Evolutionary conservation across 2,888 invertebrate genomes (phyloP), one percentile per base, ranked within the genome.

Genomic region (Alcis repandata): DNA sequence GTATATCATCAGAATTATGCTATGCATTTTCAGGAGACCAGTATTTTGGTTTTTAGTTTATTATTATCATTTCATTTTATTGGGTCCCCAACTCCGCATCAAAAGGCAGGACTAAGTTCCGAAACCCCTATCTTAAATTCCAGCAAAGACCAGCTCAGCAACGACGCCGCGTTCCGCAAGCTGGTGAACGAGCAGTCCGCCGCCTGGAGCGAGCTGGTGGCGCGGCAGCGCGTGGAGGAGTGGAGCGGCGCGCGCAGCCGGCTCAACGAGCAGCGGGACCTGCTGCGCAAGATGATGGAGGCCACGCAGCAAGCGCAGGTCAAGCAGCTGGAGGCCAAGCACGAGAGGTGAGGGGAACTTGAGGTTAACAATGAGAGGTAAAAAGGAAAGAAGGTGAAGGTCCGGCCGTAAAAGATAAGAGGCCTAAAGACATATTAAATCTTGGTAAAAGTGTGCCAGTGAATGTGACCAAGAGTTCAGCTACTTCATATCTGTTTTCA

Each of bases 201-300:
- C 13, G 98, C 99, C 78, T 99, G 99, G 99, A 97, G 98, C 65
- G 97, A 97, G 79, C 95, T 99, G 94, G 96, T 97, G 76, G 96
- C 96, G 68, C 94, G 96, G 43, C 98, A 98, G 75, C 95, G 97
- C 70, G 95, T 95, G 67, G 97, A 97, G 92, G 96, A 97, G 85
- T 97, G 97, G 95, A 96, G 96, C 66, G 94, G 97, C 89, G 94
- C 98, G 62, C 95, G 97, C 59, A 94, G 95, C 74, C 96, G 98
- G 80, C 92, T 98, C 15, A 96, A 98, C 83, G 98, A 99, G 91
- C 96, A 98, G 90, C 94, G 96, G 69, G 94, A 96, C 60, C 93
- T 95, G 77, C 92, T 97, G 45, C 94, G 94, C 82, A 96, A 96
- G 79, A 95, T 98, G 76, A 97, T 98, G 96, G 95, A 96, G 78